phyloP scores from a whole-genome alignment of 2,888 invertebrate genomes.

The Tenthredo scrophulariae region DNA sequence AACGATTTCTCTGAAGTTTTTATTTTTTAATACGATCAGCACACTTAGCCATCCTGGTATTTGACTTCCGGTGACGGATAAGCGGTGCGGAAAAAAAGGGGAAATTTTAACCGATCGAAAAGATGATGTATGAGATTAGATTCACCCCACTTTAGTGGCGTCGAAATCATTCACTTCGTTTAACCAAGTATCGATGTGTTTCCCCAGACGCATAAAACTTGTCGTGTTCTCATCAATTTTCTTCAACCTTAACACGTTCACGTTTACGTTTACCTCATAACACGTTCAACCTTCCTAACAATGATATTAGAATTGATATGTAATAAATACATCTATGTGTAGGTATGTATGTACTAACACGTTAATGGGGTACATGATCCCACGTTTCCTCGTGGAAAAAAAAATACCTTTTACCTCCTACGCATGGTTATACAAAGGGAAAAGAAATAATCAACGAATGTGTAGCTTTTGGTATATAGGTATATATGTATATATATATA shows the following conservation, averaged over 20 bases:
- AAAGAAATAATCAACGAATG: not conserved
- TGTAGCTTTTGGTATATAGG: not conserved
- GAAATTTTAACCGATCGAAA: conserved; percentile 36
- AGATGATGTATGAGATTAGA: conserved; percentile 44
- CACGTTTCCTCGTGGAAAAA: not conserved
- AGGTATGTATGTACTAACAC: not conserved
- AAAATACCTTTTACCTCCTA: not conserved
- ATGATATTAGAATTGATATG: not conserved
- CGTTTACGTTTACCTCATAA: too few species aligned
- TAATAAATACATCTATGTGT: not conserved
- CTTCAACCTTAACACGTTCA: conserved; percentile 58
- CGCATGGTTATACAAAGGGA: not conserved
- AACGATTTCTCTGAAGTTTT: not conserved
- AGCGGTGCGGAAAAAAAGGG: conserved; percentile 27
- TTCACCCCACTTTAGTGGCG: conserved; percentile 67
- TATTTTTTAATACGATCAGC: not conserved
- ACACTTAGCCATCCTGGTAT: conserved; percentile 1
- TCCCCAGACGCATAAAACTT: conserved; percentile 63
- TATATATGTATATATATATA: not conserved
- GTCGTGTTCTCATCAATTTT: conserved; percentile 41
- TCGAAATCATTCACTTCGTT: conserved; percentile 75
- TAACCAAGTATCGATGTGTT: conserved; percentile 75
- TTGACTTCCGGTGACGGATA: conserved; percentile 1
- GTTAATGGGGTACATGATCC: not conserved
- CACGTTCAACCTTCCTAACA: conserved; percentile 71